A percentile compares a stretch with the other conserved stretches of the same genome.
Conservation (phyloP, 2,797 vertebrate species). For the Cryptoprocta ferox region DNA sequence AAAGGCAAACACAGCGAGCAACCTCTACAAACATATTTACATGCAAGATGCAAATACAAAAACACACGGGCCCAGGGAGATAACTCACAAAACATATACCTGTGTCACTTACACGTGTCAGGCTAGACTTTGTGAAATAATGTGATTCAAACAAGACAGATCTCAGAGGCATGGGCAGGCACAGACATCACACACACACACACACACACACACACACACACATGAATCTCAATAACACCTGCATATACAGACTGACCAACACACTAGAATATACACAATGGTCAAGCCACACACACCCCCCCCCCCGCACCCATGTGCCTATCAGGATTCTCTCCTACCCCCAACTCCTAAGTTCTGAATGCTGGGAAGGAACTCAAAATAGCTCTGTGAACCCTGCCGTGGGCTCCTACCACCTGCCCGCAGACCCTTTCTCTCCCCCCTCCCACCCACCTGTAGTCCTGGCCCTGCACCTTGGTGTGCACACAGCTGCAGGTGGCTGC, state of each 20-base stretch:
- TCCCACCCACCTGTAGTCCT: background rate
- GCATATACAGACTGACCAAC: background rate
- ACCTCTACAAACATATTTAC: background rate
- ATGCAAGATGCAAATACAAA: background rate
- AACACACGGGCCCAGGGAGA: background rate
- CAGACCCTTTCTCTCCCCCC: background rate
- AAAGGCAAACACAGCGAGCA: background rate
- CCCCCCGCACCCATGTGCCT: background rate
- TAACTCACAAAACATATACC: background rate
- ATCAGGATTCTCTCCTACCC: background rate
- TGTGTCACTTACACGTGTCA: background rate
- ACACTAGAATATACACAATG: background rate
- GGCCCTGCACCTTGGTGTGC: rapidly evolving
- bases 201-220: background rate
- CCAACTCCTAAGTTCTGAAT: background rate
- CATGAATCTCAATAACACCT: background rate
- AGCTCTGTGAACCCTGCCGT: background rate
- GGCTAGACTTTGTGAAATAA: background rate
- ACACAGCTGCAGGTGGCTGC: rapidly evolving
- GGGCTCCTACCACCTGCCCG: background rate
- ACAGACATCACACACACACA: background rate
- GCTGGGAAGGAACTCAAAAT: background rate
- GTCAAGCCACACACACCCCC: background rate
- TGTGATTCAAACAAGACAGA: background rate
- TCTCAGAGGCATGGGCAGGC: background rate